Evolutionary conservation across 1,140 invertebrate genomes (phyloP).

Genomic region (Aphidius gifuensis): DNA sequence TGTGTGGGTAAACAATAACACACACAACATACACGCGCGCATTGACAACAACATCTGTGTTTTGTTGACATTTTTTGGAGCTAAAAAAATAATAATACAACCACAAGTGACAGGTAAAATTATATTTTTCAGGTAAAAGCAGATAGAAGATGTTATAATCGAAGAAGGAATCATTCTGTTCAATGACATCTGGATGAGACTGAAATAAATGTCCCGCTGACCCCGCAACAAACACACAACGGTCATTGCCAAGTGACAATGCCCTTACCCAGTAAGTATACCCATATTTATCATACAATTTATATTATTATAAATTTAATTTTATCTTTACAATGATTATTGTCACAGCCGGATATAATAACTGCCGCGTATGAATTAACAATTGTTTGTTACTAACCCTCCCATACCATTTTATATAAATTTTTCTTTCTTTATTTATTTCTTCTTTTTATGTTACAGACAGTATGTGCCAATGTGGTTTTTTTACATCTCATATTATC

Average conservation of each 20-base stretch:
- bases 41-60: too few relatives aligned
- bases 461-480: not conserved
- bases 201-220: slow-evolving; percentile 5
- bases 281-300: too few relatives aligned
- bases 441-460: slow-evolving; percentile 15
- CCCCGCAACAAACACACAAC: not conserved
- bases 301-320: not conserved
- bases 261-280: not conserved
- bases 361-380: slow-evolving; percentile 40
- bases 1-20: too few relatives aligned
- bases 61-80: too few relatives aligned
- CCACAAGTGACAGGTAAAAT: too few relatives aligned
- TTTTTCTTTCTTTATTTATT: slow-evolving; percentile 39
- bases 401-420: slow-evolving; percentile 16
- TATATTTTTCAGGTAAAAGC: too few relatives aligned
- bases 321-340: slow-evolving; percentile 8
- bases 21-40: too few relatives aligned
- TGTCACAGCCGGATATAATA: slow-evolving; percentile 40
- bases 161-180: too few relatives aligned
- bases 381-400: slow-evolving; percentile 46
- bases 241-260: slow-evolving; percentile 16
- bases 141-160: too few relatives aligned
- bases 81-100: too few relatives aligned
- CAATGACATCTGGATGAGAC: slow-evolving; percentile 1
- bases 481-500: not conserved